Evolutionary conservation across 1,140 invertebrate genomes (phyloP).

Genomic region (Drosophila nannoptera): DNA sequence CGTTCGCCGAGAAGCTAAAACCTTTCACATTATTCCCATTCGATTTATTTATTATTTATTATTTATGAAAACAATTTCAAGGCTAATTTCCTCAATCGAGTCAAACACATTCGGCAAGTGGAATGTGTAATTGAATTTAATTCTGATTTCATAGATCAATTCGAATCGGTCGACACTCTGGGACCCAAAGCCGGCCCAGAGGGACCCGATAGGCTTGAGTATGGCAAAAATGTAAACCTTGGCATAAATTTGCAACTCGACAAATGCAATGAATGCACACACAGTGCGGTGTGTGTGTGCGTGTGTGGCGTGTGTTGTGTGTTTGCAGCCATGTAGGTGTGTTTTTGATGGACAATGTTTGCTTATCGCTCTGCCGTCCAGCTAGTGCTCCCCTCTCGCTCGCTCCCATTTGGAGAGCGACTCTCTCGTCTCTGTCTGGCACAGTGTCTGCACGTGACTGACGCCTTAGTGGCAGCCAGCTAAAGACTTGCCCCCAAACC

Average conservation of each 20-base stretch:
- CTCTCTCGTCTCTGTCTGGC: neutral
- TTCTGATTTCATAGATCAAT: conserved; percentile 51
- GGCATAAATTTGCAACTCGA: conserved; percentile 76
- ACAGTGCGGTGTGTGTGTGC: conserved; percentile 9
- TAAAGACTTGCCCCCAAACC: neutral
- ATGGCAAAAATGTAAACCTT: neutral
- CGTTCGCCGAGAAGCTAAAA: no score
- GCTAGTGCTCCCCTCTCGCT: neutral
- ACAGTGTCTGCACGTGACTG: conserved; percentile 53
- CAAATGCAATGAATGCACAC: conserved; percentile 65
- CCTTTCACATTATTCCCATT: no score
- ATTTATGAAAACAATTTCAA: no score
- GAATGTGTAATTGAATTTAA: conserved; percentile 63
- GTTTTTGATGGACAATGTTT: conserved; percentile 76
- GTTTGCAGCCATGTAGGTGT: conserved; percentile 59
- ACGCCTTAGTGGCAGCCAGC: conserved; percentile 44
- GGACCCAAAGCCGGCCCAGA: conserved; percentile 6
- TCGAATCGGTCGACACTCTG: conserved; percentile 41
- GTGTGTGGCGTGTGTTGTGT: conserved; percentile 22
- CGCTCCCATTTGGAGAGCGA: no score
- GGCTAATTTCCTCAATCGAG: no score
- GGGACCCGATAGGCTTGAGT: neutral
- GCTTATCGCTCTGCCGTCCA: conserved; percentile 53
- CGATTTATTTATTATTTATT: no score
- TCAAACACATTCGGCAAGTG: conserved; percentile 8